Conservation (phyloP, 1,140 invertebrate species). For the Muscidifurax raptorellus region DNA sequence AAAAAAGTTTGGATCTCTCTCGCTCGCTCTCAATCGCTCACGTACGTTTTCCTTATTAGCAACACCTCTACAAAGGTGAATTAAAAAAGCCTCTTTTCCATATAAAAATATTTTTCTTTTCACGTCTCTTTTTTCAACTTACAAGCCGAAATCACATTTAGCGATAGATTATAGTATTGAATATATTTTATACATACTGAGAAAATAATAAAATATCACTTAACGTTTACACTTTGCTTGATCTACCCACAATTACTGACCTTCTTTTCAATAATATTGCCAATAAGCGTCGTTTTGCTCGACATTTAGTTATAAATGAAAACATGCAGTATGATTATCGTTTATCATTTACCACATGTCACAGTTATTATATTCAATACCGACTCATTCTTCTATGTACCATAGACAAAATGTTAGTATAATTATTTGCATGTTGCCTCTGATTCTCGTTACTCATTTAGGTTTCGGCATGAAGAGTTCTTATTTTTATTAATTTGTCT, state of each 20-base stretch:
- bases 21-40: neutral
- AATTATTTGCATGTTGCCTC: constrained; percentile 30
- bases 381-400: constrained; percentile 12
- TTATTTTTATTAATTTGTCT: constrained; percentile 28
- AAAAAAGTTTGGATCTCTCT: constrained; percentile 35
- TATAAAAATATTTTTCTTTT: constrained; percentile 51
- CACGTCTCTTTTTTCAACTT: constrained; percentile 14
- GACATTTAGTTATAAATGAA: constrained; percentile 24
- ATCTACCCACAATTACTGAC: constrained; percentile 43
- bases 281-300: constrained; percentile 44
- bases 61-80: constrained; percentile 26
- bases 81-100: constrained; percentile 43
- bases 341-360: constrained; percentile 37
- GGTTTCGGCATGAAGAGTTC: constrained; percentile 3
- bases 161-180: constrained; percentile 31
- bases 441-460: neutral
- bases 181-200: constrained; percentile 44
- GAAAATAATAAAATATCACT: constrained; percentile 43
- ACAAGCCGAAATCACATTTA: constrained; percentile 37
- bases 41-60: constrained; percentile 2
- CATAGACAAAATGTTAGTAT: constrained; percentile 24
- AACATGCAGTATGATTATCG: constrained; percentile 38
- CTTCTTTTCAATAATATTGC: constrained; percentile 46
- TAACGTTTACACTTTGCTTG: constrained; percentile 31
- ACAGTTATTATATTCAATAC: constrained; percentile 30